These are phyloP conservation scores for Limanda limanda DNA, from an alignment of 2,113 vertebrate species.

Conservation along the genomic window DNA sequence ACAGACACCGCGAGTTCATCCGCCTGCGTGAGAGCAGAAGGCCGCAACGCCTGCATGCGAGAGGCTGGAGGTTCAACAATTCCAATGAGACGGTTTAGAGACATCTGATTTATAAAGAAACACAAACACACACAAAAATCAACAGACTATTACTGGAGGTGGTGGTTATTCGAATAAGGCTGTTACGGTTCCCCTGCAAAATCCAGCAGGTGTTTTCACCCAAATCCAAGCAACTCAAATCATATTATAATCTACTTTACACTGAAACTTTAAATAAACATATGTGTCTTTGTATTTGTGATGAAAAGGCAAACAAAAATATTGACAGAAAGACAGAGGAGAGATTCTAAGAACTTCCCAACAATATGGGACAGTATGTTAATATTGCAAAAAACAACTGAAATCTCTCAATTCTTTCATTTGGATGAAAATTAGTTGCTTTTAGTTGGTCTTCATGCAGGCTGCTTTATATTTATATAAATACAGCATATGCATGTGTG, in stretches of 20 bases:
- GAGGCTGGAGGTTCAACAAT: neutral
- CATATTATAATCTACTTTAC: neutral
- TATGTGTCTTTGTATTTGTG: neutral
- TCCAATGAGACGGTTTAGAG: too few species aligned
- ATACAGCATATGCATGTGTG: constrained; percentile 22
- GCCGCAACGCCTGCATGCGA: neutral
- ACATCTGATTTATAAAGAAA: too few species aligned
- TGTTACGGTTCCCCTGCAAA: neutral
- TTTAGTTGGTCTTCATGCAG: constrained; percentile 5
- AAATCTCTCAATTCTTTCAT: constrained; percentile 9
- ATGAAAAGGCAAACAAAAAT: neutral
- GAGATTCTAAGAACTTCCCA: too few species aligned
- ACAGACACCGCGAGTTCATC: neutral
- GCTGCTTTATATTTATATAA: constrained; percentile 14
- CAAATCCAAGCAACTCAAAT: neutral
- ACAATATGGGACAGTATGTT: too few species aligned
- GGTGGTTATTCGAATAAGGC: neutral
- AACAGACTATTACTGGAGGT: neutral
- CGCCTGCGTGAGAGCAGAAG: neutral
- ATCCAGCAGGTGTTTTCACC: constrained; percentile 3
- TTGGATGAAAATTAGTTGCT: constrained; percentile 2
- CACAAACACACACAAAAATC: neutral
- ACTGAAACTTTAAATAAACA: neutral
- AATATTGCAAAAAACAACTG: neutral
- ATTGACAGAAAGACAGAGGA: neutral